These are phyloP conservation scores for Pammene fasciana DNA, from an alignment of 2,888 invertebrate species.

Conservation along the genomic window DNA sequence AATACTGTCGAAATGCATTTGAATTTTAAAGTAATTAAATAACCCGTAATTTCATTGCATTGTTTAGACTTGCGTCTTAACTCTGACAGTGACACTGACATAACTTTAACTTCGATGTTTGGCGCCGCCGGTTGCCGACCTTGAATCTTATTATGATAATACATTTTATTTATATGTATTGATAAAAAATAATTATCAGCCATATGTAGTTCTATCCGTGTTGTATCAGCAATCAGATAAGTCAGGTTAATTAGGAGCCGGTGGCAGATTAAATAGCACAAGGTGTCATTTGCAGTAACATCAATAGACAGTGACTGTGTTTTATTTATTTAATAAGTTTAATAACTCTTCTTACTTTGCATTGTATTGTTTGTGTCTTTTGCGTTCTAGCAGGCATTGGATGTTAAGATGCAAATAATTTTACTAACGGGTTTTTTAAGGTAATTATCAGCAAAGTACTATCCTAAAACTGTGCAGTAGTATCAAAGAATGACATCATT, in stretches of 20 bases:
- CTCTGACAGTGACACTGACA: neutral
- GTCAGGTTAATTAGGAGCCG: neutral
- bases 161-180: neutral
- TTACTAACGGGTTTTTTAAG: neutral
- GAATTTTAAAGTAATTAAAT: no score
- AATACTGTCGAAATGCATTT: no score
- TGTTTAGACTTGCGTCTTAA: neutral
- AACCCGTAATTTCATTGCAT: neutral
- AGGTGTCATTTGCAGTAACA: neutral
- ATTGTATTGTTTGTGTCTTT: neutral
- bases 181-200: neutral
- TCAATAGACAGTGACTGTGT: neutral
- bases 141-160: neutral
- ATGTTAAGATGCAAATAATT: slow-evolving; percentile 1
- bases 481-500: neutral
- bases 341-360: neutral
- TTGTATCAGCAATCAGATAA: neutral
- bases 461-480: neutral
- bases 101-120: neutral
- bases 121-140: neutral
- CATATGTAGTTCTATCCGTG: neutral
- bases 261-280: neutral
- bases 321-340: neutral
- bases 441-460: neutral
- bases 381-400: neutral